Percentiles rank a stretch among this genome's conserved stretches.
phyloP scores from a whole-genome alignment of 2,888 invertebrate genomes.

The Nemotelus pantherinus region DNA sequence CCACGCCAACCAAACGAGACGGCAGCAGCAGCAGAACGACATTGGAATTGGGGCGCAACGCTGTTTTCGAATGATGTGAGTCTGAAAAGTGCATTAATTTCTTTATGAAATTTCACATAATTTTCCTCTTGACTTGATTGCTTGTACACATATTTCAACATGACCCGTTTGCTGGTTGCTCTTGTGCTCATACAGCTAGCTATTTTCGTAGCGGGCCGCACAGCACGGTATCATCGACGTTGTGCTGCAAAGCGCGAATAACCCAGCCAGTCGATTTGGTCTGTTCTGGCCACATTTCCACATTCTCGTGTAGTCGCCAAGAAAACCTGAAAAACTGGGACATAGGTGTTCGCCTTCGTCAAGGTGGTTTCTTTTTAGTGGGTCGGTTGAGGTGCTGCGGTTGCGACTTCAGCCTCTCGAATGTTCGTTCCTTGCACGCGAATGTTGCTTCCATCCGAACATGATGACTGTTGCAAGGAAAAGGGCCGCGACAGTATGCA shows the following conservation, averaged over 20 bases:
- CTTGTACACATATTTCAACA: background rate
- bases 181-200: background rate
- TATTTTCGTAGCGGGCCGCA: conserved; percentile 7
- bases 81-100: conserved; percentile 22
- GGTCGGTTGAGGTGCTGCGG: background rate
- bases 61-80: conserved; percentile 19
- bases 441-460: conserved; percentile 6
- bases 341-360: conserved; percentile 38
- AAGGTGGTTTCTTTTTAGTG: conserved; percentile 36
- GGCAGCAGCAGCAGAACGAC: background rate
- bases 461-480: background rate
- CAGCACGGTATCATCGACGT: background rate
- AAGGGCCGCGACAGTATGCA: background rate
- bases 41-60: conserved; percentile 19
- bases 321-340: conserved; percentile 43
- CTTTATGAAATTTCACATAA: background rate
- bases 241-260: conserved; percentile 8
- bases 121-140: background rate
- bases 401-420: conserved; percentile 2
- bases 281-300: conserved; percentile 9
- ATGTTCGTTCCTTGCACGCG: conserved; percentile 7
- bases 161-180: conserved; percentile 22
- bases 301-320: conserved; percentile 22
- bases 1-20: too few species aligned
- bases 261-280: background rate